Evolutionary conservation across 2,113 vertebrate species (phyloP).

Genomic region (Catharus fuscescens): DNA sequence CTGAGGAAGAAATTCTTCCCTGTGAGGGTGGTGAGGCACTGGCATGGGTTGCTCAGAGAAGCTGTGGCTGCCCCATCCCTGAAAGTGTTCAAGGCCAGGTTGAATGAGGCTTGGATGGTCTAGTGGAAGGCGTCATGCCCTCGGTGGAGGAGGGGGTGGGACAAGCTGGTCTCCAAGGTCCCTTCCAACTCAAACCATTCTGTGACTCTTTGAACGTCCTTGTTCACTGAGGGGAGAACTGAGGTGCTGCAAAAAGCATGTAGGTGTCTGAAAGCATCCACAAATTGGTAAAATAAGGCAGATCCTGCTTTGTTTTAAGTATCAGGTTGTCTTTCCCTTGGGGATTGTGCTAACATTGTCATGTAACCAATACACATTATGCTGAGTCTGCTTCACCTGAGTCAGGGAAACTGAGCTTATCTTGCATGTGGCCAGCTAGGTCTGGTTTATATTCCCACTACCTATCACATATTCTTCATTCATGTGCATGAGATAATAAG

Average conservation of each 20-base stretch:
- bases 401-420: background rate
- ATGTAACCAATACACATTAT: accelerated
- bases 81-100: background rate
- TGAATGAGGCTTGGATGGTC: accelerated
- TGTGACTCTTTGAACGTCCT: background rate
- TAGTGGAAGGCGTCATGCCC: background rate
- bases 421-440: background rate
- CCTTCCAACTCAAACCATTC: background rate
- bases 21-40: background rate
- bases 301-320: background rate
- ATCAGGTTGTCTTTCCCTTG: background rate
- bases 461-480: background rate
- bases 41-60: background rate
- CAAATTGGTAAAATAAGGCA: background rate
- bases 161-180: background rate
- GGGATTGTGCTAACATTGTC: background rate
- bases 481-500: slow-evolving; percentile 40
- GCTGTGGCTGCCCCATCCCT: background rate
- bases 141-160: background rate
- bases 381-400: background rate
- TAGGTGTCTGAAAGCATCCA: background rate
- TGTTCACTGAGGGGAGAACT: background rate
- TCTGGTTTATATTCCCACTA: background rate
- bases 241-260: background rate
- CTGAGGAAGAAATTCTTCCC: background rate